These are phyloP conservation scores for Myotis pilosus DNA, from an alignment of 2,797 vertebrate species.

Conservation along the genomic window DNA sequence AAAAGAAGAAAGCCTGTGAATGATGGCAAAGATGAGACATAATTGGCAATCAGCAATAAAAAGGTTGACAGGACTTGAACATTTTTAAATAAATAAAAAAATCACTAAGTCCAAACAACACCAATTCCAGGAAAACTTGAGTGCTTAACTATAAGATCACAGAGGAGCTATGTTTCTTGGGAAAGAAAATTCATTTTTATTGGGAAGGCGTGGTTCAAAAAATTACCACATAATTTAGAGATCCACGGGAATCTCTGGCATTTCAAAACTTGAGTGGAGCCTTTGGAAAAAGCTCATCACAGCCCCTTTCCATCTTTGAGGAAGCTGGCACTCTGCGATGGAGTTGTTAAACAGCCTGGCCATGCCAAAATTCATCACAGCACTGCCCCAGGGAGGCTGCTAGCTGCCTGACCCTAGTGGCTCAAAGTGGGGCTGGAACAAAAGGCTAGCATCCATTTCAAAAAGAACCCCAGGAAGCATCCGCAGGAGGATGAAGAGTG, in stretches of 20 bases:
- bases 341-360: slow-evolving; percentile 75
- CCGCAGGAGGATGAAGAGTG: slow-evolving; percentile 55
- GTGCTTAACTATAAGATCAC: slow-evolving; percentile 41
- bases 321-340: slow-evolving; percentile 64
- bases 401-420: slow-evolving; percentile 68
- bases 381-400: slow-evolving; percentile 76
- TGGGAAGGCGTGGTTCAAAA: slow-evolving; percentile 56
- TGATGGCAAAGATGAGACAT: slow-evolving; percentile 35
- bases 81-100: slow-evolving; percentile 51
- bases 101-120: slow-evolving; percentile 38
- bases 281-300: slow-evolving; percentile 70
- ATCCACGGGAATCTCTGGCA: slow-evolving; percentile 54
- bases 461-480: slow-evolving; percentile 71
- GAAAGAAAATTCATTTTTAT: slow-evolving; percentile 65
- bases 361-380: slow-evolving; percentile 78
- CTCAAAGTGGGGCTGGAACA: slow-evolving; percentile 63
- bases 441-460: slow-evolving; percentile 75
- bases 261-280: slow-evolving; percentile 67
- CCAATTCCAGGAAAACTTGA: slow-evolving; percentile 37
- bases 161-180: slow-evolving; percentile 36
- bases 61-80: slow-evolving; percentile 46
- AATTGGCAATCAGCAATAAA: slow-evolving; percentile 30
- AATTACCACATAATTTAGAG: slow-evolving; percentile 57
- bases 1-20: slow-evolving; percentile 14
- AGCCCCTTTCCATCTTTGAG: slow-evolving; percentile 64